Percentiles rank a stretch among this genome's conserved stretches.
Conservation (phyloP, 1,140 invertebrate genomes). For the Drosophila arawakana region DNA sequence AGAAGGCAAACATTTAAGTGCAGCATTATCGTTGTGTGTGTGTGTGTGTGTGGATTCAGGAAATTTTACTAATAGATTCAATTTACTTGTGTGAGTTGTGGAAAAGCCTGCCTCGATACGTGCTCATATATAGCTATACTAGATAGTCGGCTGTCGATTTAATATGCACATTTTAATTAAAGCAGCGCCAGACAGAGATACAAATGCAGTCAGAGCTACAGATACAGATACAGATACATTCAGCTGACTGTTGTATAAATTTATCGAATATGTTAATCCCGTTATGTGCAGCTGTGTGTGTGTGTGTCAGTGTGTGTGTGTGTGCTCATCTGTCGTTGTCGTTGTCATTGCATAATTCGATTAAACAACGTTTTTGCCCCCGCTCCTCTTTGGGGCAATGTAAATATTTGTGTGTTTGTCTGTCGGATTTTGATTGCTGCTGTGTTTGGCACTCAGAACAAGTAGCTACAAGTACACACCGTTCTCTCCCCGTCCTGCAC, state of each 20-base stretch:
- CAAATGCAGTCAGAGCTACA: neutral
- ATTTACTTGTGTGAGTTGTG: conserved; percentile 54
- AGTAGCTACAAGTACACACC: conserved; percentile 3
- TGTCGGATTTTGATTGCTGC: conserved; percentile 67
- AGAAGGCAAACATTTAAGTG: conserved; percentile 15
- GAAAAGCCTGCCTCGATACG: conserved; percentile 46
- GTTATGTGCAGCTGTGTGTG: conserved; percentile 51
- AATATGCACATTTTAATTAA: conserved; percentile 76
- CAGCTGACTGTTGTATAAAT: conserved; percentile 35
- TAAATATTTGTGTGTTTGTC: conserved; percentile 68
- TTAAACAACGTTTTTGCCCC: conserved; percentile 54
- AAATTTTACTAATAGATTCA: conserved; percentile 65
- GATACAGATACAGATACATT: conserved; percentile 10
- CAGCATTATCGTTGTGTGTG: conserved; percentile 39
- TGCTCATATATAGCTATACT: conserved; percentile 1
- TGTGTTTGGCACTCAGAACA: conserved; percentile 35
- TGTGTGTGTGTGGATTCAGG: conserved; percentile 17
- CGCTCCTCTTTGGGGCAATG: conserved; percentile 30
- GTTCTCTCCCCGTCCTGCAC: neutral
- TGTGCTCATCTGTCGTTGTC: conserved; percentile 38
- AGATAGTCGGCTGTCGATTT: conserved; percentile 37
- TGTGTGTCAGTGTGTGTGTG: neutral
- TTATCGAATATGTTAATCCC: conserved; percentile 75
- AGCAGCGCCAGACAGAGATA: conserved; percentile 19
- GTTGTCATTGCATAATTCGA: conserved; percentile 75